Evolutionary conservation across 30 jellyfish, hydroid and myxozoan species (phyloP).

Genomic region (Aurelia sp.): DNA sequence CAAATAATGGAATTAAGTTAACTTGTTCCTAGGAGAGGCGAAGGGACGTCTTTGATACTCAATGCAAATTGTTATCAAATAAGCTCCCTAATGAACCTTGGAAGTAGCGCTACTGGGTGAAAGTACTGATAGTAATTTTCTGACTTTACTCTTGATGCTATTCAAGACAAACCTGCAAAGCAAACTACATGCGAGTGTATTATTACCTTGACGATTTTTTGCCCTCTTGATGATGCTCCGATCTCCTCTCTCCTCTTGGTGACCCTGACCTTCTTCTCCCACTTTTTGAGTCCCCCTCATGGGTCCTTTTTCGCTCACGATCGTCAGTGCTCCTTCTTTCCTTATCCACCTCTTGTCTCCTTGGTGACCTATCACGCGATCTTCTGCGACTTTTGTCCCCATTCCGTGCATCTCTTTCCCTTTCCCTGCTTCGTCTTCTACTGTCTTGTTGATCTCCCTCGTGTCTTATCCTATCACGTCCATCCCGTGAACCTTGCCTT

Average conservation of each 20-base stretch:
- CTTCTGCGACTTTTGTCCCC: slow-evolving; percentile 4
- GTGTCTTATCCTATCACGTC: neutral
- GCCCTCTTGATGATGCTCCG: neutral
- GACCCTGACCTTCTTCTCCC: neutral
- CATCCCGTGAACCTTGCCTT: neutral
- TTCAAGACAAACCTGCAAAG: neutral
- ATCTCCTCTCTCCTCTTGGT: neutral
- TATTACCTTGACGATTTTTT: neutral
- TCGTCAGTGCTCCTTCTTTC: neutral
- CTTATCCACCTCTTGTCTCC: neutral
- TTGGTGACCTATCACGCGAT: slow-evolving; percentile 13
- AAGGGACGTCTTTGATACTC: too few species aligned
- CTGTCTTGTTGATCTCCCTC: slow-evolving; percentile 8
- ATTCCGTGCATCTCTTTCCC: slow-evolving; percentile 8
- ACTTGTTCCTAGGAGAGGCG: too few species aligned
- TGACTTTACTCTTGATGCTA: too few species aligned
- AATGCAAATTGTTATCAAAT: too few species aligned
- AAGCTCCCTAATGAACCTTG: too few species aligned
- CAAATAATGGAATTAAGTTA: too few species aligned
- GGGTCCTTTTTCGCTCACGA: neutral
- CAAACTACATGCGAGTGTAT: neutral
- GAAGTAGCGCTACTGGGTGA: too few species aligned
- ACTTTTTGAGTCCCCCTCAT: neutral
- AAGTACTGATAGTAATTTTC: too few species aligned
- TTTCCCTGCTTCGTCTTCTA: slow-evolving; percentile 67